Evolutionary conservation across 2,888 invertebrate genomes (phyloP), one percentile per base, ranked within the genome.

Genomic region (Apotomis capreana): DNA sequence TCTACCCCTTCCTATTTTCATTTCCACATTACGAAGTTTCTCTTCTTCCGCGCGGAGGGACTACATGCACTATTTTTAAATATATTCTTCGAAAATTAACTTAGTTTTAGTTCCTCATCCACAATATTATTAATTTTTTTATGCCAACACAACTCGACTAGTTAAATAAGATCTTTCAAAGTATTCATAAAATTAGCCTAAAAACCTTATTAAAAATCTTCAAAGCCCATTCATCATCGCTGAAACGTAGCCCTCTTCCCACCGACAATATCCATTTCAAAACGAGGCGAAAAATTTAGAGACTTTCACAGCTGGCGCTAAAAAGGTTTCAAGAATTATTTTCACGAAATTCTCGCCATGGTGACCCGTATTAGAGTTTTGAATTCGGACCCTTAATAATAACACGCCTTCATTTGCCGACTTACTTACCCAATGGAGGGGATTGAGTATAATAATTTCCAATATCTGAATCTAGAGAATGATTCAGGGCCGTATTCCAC

Each of bases 121-220:
- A 49, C 12, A 59, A n/a, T 61, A 51, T 13, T 60, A 44, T 13
- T 60, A 44, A 55, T 4, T 2, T 46, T 65, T 46, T 46, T 26
- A 9, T 36, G 0, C 44, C 5, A 44, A 55, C 40, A 40, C n/a
- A 8, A 0, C 15, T 3, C 44, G 12, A 36, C 12, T 12, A 4
- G 55, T 55, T 44, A 6, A 46, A 46, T 12, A 65, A 5, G 8
- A 4, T 26, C n/a, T 46, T 26, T 55, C 46, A 44, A 54, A 57
- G 55, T 57, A 65, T 57, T 57, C 6, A 57, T 46, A n/a, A 36
- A 65, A 65, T 55, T 64, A 54, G 9, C 55, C n/a, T 40, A 57
- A 57, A 65, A 57, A 57, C 55, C 65, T 65, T 46, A 65, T 65
- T 65, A 65, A 57, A 37, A 65, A 57, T 5, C 44, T 26, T 37